Evolutionary conservation across 1,140 invertebrate species (phyloP).

Genomic region (Teleopsis dalmanni): DNA sequence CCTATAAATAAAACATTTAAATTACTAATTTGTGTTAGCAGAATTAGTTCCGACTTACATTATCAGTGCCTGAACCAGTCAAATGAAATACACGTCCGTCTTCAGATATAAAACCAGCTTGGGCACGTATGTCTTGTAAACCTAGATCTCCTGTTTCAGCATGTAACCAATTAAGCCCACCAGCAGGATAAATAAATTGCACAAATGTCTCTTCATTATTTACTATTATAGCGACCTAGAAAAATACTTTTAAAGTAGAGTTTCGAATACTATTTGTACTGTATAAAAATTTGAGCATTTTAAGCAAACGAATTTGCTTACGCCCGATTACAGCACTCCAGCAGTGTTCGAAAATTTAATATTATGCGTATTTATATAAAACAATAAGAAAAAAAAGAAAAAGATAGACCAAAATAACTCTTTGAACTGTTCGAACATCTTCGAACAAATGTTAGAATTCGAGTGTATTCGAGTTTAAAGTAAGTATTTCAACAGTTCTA

Average conservation of each 20-base stretch:
- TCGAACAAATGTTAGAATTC: no score
- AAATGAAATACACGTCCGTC: slow-evolving; percentile 66
- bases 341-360: no score
- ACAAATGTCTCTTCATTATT: slow-evolving; percentile 75
- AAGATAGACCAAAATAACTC: no score
- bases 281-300: not conserved
- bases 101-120: slow-evolving; percentile 81
- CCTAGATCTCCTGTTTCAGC: slow-evolving; percentile 58
- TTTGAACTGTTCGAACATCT: no score
- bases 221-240: slow-evolving; percentile 76
- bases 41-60: slow-evolving; percentile 48
- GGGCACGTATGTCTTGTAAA: slow-evolving; percentile 77
- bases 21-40: not conserved
- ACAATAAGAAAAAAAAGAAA: no score
- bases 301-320: not conserved
- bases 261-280: no score
- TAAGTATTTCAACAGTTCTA: no score
- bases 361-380: no score
- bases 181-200: slow-evolving; percentile 77
- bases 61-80: slow-evolving; percentile 79
- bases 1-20: slow-evolving; percentile 41
- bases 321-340: no score
- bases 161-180: slow-evolving; percentile 86
- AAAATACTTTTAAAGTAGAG: slow-evolving; percentile 35
- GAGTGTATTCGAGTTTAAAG: no score